phyloP scores from a whole-genome alignment of 2,888 invertebrate genomes.

The Syrphus vitripennis region DNA sequence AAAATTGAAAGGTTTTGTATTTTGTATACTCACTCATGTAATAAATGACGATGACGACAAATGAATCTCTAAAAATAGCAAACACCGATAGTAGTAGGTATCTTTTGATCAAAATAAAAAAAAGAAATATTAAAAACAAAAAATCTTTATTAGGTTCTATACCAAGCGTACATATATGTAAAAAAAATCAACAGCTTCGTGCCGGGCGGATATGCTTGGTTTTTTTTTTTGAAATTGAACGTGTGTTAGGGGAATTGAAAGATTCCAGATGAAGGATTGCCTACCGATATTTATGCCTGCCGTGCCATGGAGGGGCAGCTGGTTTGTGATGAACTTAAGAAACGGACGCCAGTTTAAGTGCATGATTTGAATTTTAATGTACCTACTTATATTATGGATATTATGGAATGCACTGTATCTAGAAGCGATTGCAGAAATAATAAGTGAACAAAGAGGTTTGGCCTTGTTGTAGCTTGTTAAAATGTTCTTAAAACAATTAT shows the following conservation, averaged over 20 bases:
- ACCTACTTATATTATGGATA: neutral
- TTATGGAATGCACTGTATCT: constrained; percentile 25
- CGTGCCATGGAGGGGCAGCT: constrained; percentile 30
- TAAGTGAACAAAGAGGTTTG: constrained; percentile 34
- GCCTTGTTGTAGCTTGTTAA: constrained; percentile 18
- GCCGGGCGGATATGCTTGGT: constrained; percentile 8
- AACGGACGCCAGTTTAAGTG: constrained; percentile 61
- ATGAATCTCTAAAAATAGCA: constrained; percentile 68
- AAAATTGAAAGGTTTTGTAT: constrained; percentile 61
- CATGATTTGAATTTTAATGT: constrained; percentile 60
- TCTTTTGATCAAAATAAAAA: constrained; percentile 27
- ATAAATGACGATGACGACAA: constrained; percentile 53
- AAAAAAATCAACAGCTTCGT: neutral
- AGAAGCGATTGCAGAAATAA: constrained; percentile 4
- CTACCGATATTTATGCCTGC: constrained; percentile 13
- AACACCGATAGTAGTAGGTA: constrained; percentile 22
- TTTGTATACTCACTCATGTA: constrained; percentile 28
- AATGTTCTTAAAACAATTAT: no score
- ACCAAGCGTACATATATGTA: neutral
- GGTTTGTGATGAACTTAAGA: constrained; percentile 62
- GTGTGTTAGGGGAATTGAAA: constrained; percentile 45
- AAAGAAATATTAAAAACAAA: neutral
- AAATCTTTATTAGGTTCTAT: constrained; percentile 52
- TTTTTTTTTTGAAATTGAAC: constrained; percentile 8
- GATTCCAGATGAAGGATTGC: constrained; percentile 57